Evolutionary conservation across 2,113 vertebrate species (phyloP).

Genomic region (Polypterus bichir): DNA sequence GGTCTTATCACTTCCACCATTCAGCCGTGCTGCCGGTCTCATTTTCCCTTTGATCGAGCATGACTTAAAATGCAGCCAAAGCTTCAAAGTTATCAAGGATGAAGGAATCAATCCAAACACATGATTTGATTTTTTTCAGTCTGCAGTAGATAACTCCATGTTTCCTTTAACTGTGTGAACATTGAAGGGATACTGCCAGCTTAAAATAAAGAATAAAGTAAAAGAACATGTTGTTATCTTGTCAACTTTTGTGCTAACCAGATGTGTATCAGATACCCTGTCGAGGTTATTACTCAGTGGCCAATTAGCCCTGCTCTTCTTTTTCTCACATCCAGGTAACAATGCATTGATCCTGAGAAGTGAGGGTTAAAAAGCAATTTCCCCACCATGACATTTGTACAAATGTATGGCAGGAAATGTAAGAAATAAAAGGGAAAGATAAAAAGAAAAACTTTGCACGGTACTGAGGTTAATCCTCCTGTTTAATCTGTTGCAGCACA

Average conservation of each 20-base stretch:
- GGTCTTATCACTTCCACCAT: slow-evolving; percentile 32
- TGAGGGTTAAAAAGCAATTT: slow-evolving; percentile 51
- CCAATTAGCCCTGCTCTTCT: too few species aligned
- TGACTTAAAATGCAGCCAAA: slow-evolving; percentile 28
- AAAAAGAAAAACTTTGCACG: slow-evolving; percentile 30
- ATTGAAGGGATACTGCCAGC: too few species aligned
- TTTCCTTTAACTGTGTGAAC: too few species aligned
- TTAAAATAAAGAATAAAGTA: too few species aligned
- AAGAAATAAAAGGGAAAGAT: slow-evolving; percentile 29
- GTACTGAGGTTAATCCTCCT: slow-evolving; percentile 58
- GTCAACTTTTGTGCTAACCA: too few species aligned
- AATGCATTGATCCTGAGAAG: slow-evolving; percentile 9
- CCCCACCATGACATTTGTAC: slow-evolving; percentile 49
- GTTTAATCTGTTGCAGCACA: slow-evolving; percentile 58
- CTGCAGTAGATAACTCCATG: background rate
- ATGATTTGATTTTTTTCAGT: slow-evolving; percentile 7
- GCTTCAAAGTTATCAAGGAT: slow-evolving; percentile 33
- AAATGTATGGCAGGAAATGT: slow-evolving; percentile 47
- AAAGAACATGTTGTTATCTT: too few species aligned
- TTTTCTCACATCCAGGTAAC: too few species aligned
- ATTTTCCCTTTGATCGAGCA: slow-evolving; percentile 32
- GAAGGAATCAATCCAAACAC: slow-evolving; percentile 3
- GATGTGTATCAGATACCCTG: too few species aligned
- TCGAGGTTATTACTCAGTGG: too few species aligned
- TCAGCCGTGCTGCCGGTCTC: slow-evolving; percentile 28